phyloP scores from a whole-genome alignment of 2,888 invertebrate species.

The Drosophila suboccidentalis region DNA sequence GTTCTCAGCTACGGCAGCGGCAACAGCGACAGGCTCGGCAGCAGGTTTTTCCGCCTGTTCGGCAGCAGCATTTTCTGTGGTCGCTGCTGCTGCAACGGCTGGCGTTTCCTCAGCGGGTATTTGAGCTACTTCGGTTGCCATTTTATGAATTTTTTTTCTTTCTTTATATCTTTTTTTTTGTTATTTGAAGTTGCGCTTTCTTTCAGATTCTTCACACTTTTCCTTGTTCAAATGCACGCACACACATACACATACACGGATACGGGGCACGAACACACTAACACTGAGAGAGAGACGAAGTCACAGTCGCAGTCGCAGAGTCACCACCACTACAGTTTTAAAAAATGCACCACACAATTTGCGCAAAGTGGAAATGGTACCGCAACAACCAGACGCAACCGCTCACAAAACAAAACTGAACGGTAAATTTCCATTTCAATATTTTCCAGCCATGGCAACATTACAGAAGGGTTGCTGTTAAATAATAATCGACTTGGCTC shows the following conservation, averaged over 20 bases:
- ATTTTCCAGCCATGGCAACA: slow-evolving; percentile 65
- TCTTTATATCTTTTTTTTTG: slow-evolving; percentile 31
- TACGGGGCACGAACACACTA: slow-evolving; percentile 50
- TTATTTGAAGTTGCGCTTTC: slow-evolving; percentile 63
- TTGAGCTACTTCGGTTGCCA: slow-evolving; percentile 91
- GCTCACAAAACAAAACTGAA: slow-evolving; percentile 70
- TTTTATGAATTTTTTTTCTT: slow-evolving; percentile 85
- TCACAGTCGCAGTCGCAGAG: slow-evolving; percentile 55
- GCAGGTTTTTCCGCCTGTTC: slow-evolving; percentile 67
- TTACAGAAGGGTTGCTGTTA: slow-evolving; percentile 49
- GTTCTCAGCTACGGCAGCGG: slow-evolving; percentile 53
- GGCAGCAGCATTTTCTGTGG: slow-evolving; percentile 78
- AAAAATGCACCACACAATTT: slow-evolving; percentile 69
- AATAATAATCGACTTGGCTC: slow-evolving; percentile 23
- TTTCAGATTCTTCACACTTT: slow-evolving; percentile 74
- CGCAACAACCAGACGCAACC: slow-evolving; percentile 70
- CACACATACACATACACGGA: slow-evolving; percentile 47
- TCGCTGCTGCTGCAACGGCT: slow-evolving; percentile 83
- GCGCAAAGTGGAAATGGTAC: slow-evolving; percentile 54
- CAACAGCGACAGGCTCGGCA: slow-evolving; percentile 84
- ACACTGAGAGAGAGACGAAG: slow-evolving; percentile 62
- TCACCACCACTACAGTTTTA: slow-evolving; percentile 70
- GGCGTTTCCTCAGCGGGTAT: slow-evolving; percentile 86
- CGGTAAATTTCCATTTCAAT: slow-evolving; percentile 65
- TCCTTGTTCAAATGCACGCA: slow-evolving; percentile 76